Percentiles rank a stretch among this genome's conserved stretches.
phyloP scores from a whole-genome alignment of 30 jellyfish, hydroid and myxozoan species.

The Aurelia aurita complex sp. Pacific region DNA sequence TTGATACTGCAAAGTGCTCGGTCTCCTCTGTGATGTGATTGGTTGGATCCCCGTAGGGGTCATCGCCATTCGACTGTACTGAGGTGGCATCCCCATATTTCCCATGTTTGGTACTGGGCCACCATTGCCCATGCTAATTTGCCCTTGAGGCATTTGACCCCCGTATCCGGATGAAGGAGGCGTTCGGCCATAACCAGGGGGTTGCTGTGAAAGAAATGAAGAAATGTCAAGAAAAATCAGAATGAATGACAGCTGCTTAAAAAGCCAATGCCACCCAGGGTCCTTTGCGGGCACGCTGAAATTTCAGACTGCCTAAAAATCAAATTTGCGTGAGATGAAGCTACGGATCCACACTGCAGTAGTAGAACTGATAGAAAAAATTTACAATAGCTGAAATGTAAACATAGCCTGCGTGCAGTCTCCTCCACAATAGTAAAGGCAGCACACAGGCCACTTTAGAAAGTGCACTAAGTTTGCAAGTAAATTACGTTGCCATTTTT shows the following conservation, averaged over 20 bases:
- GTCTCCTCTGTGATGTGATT: constrained; percentile 88
- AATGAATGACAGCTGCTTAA: not conserved
- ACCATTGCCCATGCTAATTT: constrained; percentile 86
- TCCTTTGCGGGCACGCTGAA: no score
- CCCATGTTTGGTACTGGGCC: constrained; percentile 84
- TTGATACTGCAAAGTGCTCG: constrained; percentile 97
- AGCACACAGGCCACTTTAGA: no score
- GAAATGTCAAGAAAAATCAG: not conserved
- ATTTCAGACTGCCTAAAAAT: no score
- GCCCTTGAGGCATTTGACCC: constrained; percentile 77
- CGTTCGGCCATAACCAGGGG: constrained; percentile 87
- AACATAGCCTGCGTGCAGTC: no score
- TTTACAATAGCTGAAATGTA: no score
- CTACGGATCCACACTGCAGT: no score
- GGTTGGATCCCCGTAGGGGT: constrained; percentile 81
- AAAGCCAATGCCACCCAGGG: not conserved
- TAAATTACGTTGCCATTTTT: no score
- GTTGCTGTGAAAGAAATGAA: constrained; percentile 42
- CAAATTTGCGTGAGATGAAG: no score
- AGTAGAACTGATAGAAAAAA: no score
- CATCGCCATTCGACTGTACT: constrained; percentile 82
- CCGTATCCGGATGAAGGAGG: constrained; percentile 82
- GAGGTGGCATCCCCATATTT: constrained; percentile 96
- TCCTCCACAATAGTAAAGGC: no score
- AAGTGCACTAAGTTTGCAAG: no score